phyloP scores from a whole-genome alignment of 2,797 vertebrate genomes.

The Macropodus opercularis region DNA sequence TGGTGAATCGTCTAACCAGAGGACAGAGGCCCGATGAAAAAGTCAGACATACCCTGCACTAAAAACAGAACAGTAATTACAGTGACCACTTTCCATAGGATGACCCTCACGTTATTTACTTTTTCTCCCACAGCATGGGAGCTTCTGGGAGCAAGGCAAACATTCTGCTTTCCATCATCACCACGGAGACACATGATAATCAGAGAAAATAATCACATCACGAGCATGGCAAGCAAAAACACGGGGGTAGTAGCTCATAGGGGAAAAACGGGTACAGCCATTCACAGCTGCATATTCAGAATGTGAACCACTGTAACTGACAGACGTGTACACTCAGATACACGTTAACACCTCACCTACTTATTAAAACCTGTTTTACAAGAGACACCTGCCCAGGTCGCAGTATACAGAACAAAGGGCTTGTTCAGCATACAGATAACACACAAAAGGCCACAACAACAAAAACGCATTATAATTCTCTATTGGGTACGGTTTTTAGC shows the following conservation, averaged over 20 bases:
- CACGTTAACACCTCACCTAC: constrained; percentile 61
- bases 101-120: constrained; percentile 60
- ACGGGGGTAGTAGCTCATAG: not conserved
- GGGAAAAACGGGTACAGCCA: not conserved
- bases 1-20: constrained; percentile 43
- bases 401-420: constrained; percentile 43
- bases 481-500: too few species aligned
- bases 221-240: constrained; percentile 30
- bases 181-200: constrained; percentile 36
- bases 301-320: constrained; percentile 14
- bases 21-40: constrained; percentile 48
- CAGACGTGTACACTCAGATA: constrained; percentile 41
- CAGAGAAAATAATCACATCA: constrained; percentile 40
- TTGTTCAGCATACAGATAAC: constrained; percentile 12
- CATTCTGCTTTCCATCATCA: constrained; percentile 23
- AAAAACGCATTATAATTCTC: not conserved
- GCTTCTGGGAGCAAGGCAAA: constrained; percentile 40
- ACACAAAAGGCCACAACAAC: constrained; percentile 1
- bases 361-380: constrained; percentile 73
- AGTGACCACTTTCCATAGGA: constrained; percentile 69
- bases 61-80: constrained; percentile 65
- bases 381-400: constrained; percentile 61
- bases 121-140: constrained; percentile 50
- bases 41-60: constrained; percentile 56
- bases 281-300: constrained; percentile 7